Conservation (phyloP, 1,140 invertebrate genomes). For the Scaptodrosophila lebanonensis region DNA sequence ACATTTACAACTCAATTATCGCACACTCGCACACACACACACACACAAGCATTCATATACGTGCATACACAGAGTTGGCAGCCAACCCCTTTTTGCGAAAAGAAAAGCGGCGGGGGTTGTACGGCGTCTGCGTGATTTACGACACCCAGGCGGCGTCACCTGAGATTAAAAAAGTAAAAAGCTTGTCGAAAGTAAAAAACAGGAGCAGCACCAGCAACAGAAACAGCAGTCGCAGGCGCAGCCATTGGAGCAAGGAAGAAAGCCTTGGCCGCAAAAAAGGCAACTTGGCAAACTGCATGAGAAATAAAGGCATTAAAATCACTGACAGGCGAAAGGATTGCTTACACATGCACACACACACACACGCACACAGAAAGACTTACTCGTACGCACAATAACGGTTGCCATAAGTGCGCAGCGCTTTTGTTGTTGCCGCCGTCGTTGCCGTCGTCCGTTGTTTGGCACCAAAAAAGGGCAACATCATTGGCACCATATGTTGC, state of each 20-base stretch:
- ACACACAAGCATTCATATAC: not conserved
- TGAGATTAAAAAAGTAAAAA: slow-evolving; percentile 77
- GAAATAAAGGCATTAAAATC: slow-evolving; percentile 75
- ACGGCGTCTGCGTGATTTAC: slow-evolving; percentile 62
- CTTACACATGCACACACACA: slow-evolving; percentile 14
- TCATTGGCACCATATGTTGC: slow-evolving; percentile 77
- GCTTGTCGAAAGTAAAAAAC: slow-evolving; percentile 58
- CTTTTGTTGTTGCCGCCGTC: slow-evolving; percentile 37
- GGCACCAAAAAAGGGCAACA: slow-evolving; percentile 59
- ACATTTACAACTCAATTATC: slow-evolving; percentile 73
- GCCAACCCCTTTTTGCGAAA: slow-evolving; percentile 47
- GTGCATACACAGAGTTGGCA: too few species aligned
- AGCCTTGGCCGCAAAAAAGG: slow-evolving; percentile 29
- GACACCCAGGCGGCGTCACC: slow-evolving; percentile 76
- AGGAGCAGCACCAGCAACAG: slow-evolving; percentile 25
- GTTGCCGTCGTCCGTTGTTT: slow-evolving; percentile 16
- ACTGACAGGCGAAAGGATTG: slow-evolving; percentile 73
- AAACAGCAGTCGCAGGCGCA: slow-evolving; percentile 18
- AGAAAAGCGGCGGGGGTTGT: slow-evolving; percentile 4
- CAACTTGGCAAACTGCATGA: not conserved
- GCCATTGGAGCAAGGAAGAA: slow-evolving; percentile 18
- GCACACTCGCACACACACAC: slow-evolving; percentile 33
- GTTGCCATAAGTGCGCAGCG: slow-evolving; percentile 20
- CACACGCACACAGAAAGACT: slow-evolving; percentile 4
- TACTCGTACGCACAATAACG: slow-evolving; percentile 15